These are phyloP conservation scores for Zenarchopterus dispar DNA, from an alignment of 2,797 vertebrate genomes.

Conservation along the genomic window DNA sequence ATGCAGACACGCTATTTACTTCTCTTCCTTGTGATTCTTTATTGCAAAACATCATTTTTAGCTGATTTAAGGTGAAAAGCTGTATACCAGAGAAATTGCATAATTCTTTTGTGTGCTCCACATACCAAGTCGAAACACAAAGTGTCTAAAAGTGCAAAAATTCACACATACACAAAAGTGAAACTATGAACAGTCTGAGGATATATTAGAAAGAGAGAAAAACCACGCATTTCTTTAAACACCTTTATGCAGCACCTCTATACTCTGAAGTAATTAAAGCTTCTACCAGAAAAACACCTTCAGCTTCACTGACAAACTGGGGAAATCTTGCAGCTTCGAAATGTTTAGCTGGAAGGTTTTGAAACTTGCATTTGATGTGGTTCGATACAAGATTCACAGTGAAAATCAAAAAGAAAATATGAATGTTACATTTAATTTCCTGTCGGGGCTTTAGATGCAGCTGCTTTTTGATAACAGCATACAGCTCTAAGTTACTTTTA, in stretches of 20 bases:
- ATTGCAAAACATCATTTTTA: no score
- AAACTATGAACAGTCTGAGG: background rate
- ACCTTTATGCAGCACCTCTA: background rate
- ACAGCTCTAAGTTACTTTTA: no score
- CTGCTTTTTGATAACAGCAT: no score
- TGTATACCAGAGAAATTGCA: no score
- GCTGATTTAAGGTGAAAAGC: no score
- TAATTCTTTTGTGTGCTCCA: no score
- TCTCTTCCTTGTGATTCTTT: no score
- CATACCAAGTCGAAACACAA: no score
- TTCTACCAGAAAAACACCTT: background rate
- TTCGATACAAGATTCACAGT: no score
- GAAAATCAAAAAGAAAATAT: background rate
- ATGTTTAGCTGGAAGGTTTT: background rate
- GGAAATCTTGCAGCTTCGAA: background rate
- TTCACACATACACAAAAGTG: background rate
- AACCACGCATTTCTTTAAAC: background rate
- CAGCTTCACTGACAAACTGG: background rate
- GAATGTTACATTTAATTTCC: conserved; percentile 1
- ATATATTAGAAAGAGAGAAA: background rate
- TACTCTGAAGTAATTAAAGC: background rate
- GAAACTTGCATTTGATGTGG: background rate
- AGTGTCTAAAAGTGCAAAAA: no score
- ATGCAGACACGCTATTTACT: background rate
- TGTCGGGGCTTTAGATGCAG: background rate